phyloP scores from a whole-genome alignment of 2,797 vertebrate species.

The Cryptoblepharus egeriae region DNA sequence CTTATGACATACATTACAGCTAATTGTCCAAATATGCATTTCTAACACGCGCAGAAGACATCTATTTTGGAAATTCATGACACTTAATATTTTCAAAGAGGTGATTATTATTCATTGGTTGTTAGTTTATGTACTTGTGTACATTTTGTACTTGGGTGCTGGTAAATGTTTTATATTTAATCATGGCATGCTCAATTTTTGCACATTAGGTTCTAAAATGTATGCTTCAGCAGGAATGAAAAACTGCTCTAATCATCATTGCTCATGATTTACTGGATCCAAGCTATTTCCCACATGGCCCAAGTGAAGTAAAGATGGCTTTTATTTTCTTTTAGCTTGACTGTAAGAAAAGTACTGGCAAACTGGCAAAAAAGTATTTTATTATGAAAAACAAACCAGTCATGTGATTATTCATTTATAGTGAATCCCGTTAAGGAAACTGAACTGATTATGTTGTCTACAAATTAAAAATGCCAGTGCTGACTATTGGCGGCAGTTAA shows the following conservation, averaged over 20 bases:
- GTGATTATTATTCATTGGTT: slow-evolving; percentile 1
- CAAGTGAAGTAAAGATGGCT: neutral
- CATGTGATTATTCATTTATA: slow-evolving; percentile 55
- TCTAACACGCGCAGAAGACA: neutral
- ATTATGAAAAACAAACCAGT: slow-evolving; percentile 30
- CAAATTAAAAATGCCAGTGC: slow-evolving; percentile 58
- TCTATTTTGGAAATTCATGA: neutral
- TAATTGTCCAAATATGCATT: neutral
- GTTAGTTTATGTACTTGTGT: slow-evolving; percentile 6
- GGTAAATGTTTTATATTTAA: slow-evolving; percentile 33
- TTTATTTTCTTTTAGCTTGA: neutral
- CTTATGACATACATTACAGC: neutral
- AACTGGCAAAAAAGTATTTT: neutral
- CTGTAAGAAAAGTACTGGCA: neutral
- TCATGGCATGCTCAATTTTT: slow-evolving; percentile 5
- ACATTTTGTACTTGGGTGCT: neutral
- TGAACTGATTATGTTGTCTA: slow-evolving; percentile 61
- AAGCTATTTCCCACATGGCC: neutral
- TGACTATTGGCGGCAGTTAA: slow-evolving; percentile 64
- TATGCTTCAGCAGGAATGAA: slow-evolving; percentile 15
- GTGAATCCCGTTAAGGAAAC: slow-evolving; percentile 55
- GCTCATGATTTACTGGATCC: neutral
- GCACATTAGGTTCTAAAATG: slow-evolving; percentile 16
- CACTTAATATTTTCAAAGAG: neutral
- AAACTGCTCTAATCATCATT: neutral